These are phyloP conservation scores for Forbesichthys papilliferus DNA, from an alignment of 2,113 vertebrate genomes.

Conservation along the genomic window DNA sequence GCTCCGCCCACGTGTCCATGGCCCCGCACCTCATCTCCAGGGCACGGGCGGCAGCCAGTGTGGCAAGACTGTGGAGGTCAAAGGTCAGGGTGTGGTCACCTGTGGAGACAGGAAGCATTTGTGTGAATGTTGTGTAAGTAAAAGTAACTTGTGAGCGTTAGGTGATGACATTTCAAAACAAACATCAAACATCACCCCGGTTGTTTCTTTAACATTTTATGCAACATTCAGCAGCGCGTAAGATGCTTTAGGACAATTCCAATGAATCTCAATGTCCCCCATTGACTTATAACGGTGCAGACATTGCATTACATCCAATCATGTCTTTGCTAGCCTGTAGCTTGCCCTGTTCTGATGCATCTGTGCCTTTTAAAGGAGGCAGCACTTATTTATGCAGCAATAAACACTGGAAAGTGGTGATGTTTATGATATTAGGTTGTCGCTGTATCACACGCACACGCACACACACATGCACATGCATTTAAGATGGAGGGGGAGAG, in stretches of 20 bases:
- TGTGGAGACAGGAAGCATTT: slow-evolving; percentile 48
- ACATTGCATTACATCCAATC: too few species aligned
- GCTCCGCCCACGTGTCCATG: slow-evolving; percentile 10
- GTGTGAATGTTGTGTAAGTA: neutral
- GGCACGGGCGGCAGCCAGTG: slow-evolving; percentile 88
- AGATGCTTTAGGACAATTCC: too few species aligned
- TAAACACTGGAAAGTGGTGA: slow-evolving; percentile 64
- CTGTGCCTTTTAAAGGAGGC: slow-evolving; percentile 3
- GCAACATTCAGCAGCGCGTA: too few species aligned
- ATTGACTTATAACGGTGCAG: too few species aligned
- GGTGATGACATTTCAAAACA: too few species aligned
- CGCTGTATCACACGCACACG: slow-evolving; percentile 47
- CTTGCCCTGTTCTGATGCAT: neutral
- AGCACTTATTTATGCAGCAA: slow-evolving; percentile 47
- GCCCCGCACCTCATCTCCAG: slow-evolving; percentile 74
- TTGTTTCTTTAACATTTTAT: too few species aligned
- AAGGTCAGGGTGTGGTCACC: slow-evolving; percentile 86
- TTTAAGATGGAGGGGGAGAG: slow-evolving; percentile 54
- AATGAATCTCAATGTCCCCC: too few species aligned
- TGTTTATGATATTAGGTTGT: slow-evolving; percentile 75
- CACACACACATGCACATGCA: slow-evolving; percentile 26
- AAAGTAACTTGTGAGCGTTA: too few species aligned
- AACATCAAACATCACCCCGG: too few species aligned
- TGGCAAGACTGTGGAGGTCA: slow-evolving; percentile 91
- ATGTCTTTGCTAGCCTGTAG: neutral